These are phyloP conservation scores for Limnephilus lunatus DNA, from an alignment of 2,888 invertebrate genomes.

Conservation along the genomic window DNA sequence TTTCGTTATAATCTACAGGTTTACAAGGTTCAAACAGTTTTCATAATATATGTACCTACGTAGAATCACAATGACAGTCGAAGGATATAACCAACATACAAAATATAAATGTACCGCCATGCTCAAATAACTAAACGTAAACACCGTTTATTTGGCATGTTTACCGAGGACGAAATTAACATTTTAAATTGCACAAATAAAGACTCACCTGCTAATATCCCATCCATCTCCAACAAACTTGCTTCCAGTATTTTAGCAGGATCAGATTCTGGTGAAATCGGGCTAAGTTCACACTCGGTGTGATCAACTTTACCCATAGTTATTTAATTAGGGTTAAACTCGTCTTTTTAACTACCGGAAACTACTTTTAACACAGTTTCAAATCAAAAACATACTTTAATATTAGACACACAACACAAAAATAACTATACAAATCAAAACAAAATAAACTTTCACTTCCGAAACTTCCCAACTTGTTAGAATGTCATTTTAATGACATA, in stretches of 20 bases:
- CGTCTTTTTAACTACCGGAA: not conserved
- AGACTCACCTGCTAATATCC: constrained; percentile 86
- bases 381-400: constrained; percentile 6
- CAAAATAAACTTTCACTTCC: constrained; percentile 58
- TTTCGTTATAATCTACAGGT: not conserved
- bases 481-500: constrained; percentile 49
- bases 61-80: not conserved
- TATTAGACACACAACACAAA: constrained; percentile 3
- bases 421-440: constrained; percentile 34
- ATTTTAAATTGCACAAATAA: constrained; percentile 3
- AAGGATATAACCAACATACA: constrained; percentile 28
- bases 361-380: constrained; percentile 22
- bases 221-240: constrained; percentile 92
- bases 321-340: constrained; percentile 9
- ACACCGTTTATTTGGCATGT: constrained; percentile 2
- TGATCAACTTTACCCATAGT: constrained; percentile 77
- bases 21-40: not conserved
- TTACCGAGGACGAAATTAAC: not conserved
- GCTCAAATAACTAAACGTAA: constrained; percentile 22
- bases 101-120: constrained; percentile 16
- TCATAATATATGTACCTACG: not conserved
- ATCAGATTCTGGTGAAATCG: constrained; percentile 78
- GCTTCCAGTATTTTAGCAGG: constrained; percentile 92
- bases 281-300: constrained; percentile 72
- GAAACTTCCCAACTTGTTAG: constrained; percentile 53